Base-by-base conservation (phyloP, 2,888 invertebrate genomes). In the Apantesis nais region DNA sequence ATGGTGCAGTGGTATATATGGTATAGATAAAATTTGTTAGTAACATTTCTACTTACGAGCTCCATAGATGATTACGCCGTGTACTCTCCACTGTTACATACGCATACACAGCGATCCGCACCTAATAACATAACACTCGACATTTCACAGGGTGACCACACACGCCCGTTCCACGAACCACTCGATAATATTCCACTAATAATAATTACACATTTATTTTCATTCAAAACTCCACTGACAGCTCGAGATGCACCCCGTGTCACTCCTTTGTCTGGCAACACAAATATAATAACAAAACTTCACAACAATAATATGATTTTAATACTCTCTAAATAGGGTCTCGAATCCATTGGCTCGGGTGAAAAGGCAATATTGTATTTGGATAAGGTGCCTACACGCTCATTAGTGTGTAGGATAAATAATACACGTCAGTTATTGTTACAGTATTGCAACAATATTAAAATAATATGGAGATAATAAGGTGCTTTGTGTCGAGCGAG, bases 381-480 rank as follows among this genome's bases (percentile, higher is more conserved):
- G 81, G 84, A 78, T 83, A 85, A 90, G 89, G 89, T 90, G 92
- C 90, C 91, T 92, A 93, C 93, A 92, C 90, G 91, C 91, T 94
- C 94, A 93, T 94, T 94, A 94, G 91, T 89, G 92, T 88, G 88
- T 89, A 90, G 89, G 88, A 89, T 88, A 88, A 87, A 90, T 89
- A 92, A 90, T 84, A 83, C 86, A 83, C 79, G 82, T 86, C 87
- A 85, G 84, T 85, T 86, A 88, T 90, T 90, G 90, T 92, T 85
- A 85, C 77, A 86, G 87, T 90, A 89, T 89, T 89, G 92, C 91
- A 92, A 93, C 93, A 92, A 92, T 93, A 92, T 92, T 93, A 92
- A 92, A 93, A 94, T 94, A 93, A 93, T 93, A 92, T 89, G 86
- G 77, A 82, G 86, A 92, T 93, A 93, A 93, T 93, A 91, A 88